A percentile compares a stretch with the other conserved stretches of the same genome.
These are phyloP conservation scores for Notechis scutatus DNA, from an alignment of 2,113 vertebrate species.

Conservation along the genomic window DNA sequence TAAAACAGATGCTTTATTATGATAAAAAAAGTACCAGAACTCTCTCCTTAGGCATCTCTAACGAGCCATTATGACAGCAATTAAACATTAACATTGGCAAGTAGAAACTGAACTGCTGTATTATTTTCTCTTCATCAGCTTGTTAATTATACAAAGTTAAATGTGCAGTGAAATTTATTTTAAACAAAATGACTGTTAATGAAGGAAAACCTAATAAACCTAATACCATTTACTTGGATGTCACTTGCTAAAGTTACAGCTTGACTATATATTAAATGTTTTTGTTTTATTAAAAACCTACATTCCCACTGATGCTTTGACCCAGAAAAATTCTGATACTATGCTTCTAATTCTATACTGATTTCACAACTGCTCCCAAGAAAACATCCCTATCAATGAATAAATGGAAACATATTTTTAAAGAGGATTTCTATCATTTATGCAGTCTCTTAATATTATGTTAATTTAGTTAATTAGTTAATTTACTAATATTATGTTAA, in stretches of 20 bases:
- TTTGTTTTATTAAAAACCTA: not conserved
- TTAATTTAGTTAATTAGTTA: too few species aligned
- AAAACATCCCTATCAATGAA: not conserved
- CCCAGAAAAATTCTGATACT: not conserved
- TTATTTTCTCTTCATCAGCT: conserved; percentile 53
- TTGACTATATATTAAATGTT: conserved; percentile 22
- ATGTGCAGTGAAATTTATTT: conserved; percentile 63
- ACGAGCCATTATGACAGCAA: conserved; percentile 68
- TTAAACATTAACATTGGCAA: conserved; percentile 64
- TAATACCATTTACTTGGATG: conserved; percentile 13
- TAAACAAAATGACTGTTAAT: conserved; percentile 55
- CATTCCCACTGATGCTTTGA: not conserved
- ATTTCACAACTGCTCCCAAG: not conserved
- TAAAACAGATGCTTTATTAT: conserved; percentile 61
- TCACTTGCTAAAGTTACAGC: conserved; percentile 30
- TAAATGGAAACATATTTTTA: not conserved
- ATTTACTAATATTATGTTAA: too few species aligned
- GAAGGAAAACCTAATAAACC: conserved; percentile 49
- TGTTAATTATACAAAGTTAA: conserved; percentile 66
- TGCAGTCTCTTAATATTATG: not conserved
- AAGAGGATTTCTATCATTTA: not conserved
- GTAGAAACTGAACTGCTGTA: conserved; percentile 53
- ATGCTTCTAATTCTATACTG: not conserved
- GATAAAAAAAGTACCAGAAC: conserved; percentile 52
- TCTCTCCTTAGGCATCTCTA: conserved; percentile 61